These are phyloP conservation scores for Bombycilla garrulus DNA, from an alignment of 2,113 vertebrate genomes.

Conservation along the genomic window DNA sequence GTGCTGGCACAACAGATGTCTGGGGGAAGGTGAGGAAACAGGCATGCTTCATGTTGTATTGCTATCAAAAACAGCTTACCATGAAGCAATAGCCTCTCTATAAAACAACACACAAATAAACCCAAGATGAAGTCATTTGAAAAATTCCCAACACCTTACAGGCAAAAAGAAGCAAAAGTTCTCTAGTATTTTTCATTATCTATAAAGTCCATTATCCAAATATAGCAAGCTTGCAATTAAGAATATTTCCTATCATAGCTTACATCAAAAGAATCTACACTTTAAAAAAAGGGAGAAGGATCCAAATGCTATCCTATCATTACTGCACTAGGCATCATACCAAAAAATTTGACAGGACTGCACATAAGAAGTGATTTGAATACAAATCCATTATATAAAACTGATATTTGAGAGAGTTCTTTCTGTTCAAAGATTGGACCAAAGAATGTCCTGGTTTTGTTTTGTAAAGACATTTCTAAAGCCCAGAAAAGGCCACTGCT, in stretches of 20 bases:
- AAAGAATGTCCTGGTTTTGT: background rate
- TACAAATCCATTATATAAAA: background rate
- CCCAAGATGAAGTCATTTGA: background rate
- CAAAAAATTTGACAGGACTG: background rate
- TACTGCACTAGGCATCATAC: background rate
- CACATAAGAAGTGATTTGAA: background rate
- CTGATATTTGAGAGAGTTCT: background rate
- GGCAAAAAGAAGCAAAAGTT: background rate
- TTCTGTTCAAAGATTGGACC: background rate
- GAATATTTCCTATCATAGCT: background rate
- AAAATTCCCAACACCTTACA: background rate
- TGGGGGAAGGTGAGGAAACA: slow-evolving; percentile 48
- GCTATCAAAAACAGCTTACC: background rate
- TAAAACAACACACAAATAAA: background rate
- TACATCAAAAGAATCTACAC: background rate
- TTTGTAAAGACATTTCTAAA: background rate
- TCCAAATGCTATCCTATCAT: background rate
- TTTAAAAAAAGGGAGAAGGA: background rate
- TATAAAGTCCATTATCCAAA: background rate
- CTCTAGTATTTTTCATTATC: background rate
- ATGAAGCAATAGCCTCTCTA: background rate
- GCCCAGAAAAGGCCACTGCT: background rate
- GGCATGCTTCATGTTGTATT: slow-evolving; percentile 2
- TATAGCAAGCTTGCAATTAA: background rate
- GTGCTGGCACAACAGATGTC: slow-evolving; percentile 56